phyloP scores from a whole-genome alignment of 2,797 vertebrate genomes.

The Oreochromis grahami region DNA sequence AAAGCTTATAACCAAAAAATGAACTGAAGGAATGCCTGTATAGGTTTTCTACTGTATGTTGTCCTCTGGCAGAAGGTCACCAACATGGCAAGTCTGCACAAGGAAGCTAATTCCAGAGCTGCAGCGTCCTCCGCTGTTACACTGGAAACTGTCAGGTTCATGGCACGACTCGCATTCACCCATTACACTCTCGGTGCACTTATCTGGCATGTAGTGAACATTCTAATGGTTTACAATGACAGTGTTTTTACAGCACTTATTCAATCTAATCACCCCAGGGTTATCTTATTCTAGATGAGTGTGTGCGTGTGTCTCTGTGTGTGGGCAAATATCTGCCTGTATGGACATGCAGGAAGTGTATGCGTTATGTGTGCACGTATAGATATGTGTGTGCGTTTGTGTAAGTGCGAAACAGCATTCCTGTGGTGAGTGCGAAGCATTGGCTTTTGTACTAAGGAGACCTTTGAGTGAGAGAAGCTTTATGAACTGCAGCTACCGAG shows the following conservation, averaged over 20 bases:
- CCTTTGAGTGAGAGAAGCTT: constrained; percentile 63
- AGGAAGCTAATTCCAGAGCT: constrained; percentile 63
- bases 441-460: constrained; percentile 59
- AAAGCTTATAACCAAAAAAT: neutral
- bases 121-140: constrained; percentile 30
- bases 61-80: constrained; percentile 36
- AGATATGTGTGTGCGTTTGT: neutral
- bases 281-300: neutral
- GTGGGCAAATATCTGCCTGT: neutral
- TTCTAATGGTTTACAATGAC: constrained; percentile 65
- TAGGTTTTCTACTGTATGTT: neutral
- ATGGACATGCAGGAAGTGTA: neutral
- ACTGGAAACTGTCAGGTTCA: constrained; percentile 57
- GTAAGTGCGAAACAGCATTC: constrained; percentile 50
- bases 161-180: constrained; percentile 56
- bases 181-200: constrained; percentile 51
- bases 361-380: neutral
- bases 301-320: neutral
- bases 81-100: constrained; percentile 65
- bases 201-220: constrained; percentile 38
- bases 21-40: neutral
- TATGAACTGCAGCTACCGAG: constrained; percentile 51
- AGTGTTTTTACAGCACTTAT: constrained; percentile 48
- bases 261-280: constrained; percentile 39
- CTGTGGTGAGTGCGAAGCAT: constrained; percentile 54